Conservation (phyloP, 1,140 invertebrate genomes). For the Trichoplusia ni region DNA sequence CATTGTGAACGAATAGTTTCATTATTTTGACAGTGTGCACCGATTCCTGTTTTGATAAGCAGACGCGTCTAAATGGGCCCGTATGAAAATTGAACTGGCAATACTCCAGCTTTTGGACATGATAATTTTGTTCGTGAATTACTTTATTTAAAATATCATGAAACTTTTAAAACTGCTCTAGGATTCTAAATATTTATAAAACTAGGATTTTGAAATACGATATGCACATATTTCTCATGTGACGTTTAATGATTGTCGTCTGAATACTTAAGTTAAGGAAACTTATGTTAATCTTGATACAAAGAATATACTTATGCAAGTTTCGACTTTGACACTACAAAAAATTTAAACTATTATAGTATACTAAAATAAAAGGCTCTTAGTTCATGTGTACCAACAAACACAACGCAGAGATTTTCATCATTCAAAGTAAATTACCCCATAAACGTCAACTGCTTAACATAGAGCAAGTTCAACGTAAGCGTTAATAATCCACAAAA, state of each 20-base stretch:
- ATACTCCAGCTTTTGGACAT: not conserved
- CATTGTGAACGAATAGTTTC: not conserved
- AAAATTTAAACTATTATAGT: no score
- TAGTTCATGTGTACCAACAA: no score
- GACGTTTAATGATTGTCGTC: no score
- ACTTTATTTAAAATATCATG: not conserved
- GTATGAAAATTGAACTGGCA: constrained; percentile 11
- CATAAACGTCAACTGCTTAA: not conserved
- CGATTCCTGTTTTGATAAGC: constrained; percentile 9
- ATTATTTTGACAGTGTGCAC: not conserved
- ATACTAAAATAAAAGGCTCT: no score
- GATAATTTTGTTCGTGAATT: not conserved
- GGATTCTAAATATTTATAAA: not conserved
- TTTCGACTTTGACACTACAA: no score
- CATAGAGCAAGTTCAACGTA: not conserved
- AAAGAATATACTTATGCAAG: no score
- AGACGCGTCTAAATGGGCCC: not conserved
- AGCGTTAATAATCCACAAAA: constrained; percentile 7
- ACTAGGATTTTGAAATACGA: not conserved
- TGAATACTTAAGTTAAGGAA: no score
- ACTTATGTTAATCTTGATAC: no score
- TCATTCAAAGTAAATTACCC: not conserved
- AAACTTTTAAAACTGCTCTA: not conserved
- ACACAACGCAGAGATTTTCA: not conserved
- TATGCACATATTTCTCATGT: not conserved